Percentiles rank a stretch among this genome's conserved stretches.
phyloP scores from a whole-genome alignment of 2,113 vertebrate species.

The Gopherus flavomarginatus region DNA sequence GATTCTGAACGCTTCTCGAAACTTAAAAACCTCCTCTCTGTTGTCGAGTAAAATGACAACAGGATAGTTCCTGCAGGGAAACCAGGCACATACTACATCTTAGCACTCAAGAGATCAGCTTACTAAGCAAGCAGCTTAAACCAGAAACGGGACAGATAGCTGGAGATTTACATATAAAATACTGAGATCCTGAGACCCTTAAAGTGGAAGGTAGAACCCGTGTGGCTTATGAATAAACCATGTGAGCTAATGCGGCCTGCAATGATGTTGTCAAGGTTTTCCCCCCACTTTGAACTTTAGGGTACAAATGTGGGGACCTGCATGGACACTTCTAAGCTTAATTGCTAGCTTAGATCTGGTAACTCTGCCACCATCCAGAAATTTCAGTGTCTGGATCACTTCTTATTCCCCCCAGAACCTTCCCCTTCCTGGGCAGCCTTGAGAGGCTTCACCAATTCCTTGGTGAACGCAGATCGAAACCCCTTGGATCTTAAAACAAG shows the following conservation, averaged over 20 bases:
- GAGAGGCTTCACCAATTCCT: too few species aligned
- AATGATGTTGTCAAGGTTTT: not conserved
- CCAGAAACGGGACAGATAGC: constrained; percentile 10
- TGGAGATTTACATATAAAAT: constrained; percentile 72
- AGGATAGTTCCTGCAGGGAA: not conserved
- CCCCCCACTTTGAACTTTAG: too few species aligned
- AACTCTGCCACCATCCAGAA: too few species aligned
- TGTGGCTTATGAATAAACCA: constrained; percentile 71
- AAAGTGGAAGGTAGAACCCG: constrained; percentile 5
- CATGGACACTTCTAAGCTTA: too few species aligned
- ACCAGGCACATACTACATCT: accelerated
- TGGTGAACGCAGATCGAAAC: too few species aligned
- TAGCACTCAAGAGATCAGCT: not conserved
- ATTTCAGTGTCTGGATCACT: too few species aligned
- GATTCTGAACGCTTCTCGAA: not conserved
- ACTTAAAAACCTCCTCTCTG: not conserved
- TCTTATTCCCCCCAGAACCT: too few species aligned
- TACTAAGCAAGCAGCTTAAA: not conserved
- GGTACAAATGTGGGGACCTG: too few species aligned
- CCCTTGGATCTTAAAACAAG: too few species aligned
- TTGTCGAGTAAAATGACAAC: not conserved
- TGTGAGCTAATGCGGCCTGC: not conserved
- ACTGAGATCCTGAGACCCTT: constrained; percentile 46
- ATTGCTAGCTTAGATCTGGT: too few species aligned
- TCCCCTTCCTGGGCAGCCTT: too few species aligned